Evolutionary conservation across 1,140 invertebrate genomes (phyloP).

Genomic region (Drosophila subpulchrella): DNA sequence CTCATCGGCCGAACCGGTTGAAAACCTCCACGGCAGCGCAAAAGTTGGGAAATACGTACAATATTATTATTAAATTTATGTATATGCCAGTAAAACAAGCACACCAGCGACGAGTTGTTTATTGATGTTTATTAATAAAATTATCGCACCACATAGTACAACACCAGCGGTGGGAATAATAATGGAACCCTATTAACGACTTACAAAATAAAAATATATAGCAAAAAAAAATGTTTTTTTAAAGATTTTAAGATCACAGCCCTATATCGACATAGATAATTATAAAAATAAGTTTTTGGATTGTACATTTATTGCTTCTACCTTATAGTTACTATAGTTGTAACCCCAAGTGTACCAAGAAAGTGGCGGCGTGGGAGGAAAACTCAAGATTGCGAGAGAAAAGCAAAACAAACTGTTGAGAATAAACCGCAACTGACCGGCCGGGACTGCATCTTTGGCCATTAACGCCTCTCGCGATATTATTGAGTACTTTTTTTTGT

Average conservation of each 20-base stretch:
- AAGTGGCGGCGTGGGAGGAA: conserved; percentile 11
- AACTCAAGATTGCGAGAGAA: conserved; percentile 1
- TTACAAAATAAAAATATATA: neutral
- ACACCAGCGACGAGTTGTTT: conserved; percentile 33
- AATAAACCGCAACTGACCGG: conserved; percentile 22
- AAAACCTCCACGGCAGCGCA: conserved; percentile 21
- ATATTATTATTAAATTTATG: conserved; percentile 30
- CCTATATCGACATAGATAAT: no score
- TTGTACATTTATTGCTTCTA: no score
- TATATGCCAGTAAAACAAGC: conserved; percentile 30
- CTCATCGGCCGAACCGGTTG: conserved; percentile 17
- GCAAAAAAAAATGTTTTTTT: no score
- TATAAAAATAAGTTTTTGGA: neutral
- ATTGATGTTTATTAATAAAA: conserved; percentile 46
- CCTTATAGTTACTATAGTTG: neutral
- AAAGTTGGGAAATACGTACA: conserved; percentile 18
- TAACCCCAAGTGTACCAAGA: neutral
- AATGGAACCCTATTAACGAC: no score
- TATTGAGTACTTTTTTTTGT: conserved; percentile 10
- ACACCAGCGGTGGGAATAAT: neutral
- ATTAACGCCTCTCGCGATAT: conserved; percentile 17
- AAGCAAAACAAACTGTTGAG: conserved; percentile 19
- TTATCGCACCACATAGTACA: conserved; percentile 1
- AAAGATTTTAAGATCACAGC: no score
- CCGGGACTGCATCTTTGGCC: conserved; percentile 15